phyloP scores from a whole-genome alignment of 2,113 vertebrate genomes.

The Speoplatyrhinus poulsoni region DNA sequence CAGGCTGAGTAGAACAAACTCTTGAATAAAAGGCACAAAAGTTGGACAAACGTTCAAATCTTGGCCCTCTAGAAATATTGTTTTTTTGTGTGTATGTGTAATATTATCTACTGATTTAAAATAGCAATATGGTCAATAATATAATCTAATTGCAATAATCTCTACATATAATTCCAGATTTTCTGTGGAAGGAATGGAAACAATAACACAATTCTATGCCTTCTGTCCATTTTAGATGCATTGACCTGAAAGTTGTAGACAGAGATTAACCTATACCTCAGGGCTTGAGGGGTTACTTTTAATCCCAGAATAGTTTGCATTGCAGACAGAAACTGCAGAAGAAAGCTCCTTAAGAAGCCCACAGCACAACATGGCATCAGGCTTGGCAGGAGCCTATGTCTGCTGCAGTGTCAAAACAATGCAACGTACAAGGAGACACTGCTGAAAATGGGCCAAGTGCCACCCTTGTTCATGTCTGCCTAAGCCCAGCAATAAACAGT shows the following conservation, averaged over 20 bases:
- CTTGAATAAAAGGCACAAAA: conserved; percentile 24
- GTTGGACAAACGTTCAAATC: conserved; percentile 7
- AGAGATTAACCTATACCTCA: background rate
- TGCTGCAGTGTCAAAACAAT: conserved; percentile 10
- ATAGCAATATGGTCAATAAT: background rate
- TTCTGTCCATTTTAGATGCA: background rate
- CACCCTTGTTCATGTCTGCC: conserved; percentile 27
- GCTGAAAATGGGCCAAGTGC: conserved; percentile 23
- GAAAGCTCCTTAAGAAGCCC: conserved; percentile 1
- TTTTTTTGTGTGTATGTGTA: background rate
- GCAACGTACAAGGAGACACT: conserved; percentile 9
- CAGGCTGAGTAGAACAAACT: conserved; percentile 22
- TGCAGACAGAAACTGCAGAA: conserved; percentile 3
- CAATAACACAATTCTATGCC: background rate
- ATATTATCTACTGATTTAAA: background rate
- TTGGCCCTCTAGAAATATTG: background rate
- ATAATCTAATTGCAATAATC: too few relatives aligned
- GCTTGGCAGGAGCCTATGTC: conserved; percentile 8
- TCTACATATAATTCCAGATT: too few relatives aligned
- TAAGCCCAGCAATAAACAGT: conserved; percentile 5
- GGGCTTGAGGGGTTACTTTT: background rate
- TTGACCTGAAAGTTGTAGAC: background rate
- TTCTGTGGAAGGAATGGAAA: background rate
- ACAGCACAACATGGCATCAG: conserved; percentile 14
- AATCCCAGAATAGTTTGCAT: background rate